These are phyloP conservation scores for Holothuria glaberrima DNA, from an alignment of 35 echinoderm and acorn worm genomes.

Conservation along the genomic window DNA sequence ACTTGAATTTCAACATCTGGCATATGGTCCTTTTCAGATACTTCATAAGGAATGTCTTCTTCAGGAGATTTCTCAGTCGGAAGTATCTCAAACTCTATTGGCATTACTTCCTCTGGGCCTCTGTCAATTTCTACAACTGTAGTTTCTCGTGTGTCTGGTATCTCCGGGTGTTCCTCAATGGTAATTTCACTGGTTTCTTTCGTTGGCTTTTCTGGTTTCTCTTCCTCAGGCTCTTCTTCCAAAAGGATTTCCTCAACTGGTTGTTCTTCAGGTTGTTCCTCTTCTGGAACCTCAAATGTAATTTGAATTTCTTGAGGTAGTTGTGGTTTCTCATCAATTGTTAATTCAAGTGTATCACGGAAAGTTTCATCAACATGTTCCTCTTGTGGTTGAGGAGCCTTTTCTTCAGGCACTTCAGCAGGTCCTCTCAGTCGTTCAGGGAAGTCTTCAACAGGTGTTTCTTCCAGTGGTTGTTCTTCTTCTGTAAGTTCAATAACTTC, in stretches of 20 bases:
- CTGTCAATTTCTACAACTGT: constrained; percentile 27
- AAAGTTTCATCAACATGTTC: neutral
- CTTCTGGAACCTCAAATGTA: constrained; percentile 55
- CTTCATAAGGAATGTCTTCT: constrained; percentile 29
- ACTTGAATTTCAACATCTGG: constrained; percentile 48
- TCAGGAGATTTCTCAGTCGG: constrained; percentile 4
- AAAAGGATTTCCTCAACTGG: constrained; percentile 36
- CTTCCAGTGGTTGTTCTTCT: neutral
- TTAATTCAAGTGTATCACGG: neutral
- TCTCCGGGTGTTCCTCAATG: neutral
- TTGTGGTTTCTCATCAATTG: neutral
- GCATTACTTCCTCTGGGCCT: constrained; percentile 46
- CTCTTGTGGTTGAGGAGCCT: neutral
- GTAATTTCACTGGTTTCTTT: neutral
- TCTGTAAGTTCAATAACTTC: constrained; percentile 12
- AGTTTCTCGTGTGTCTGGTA: constrained; percentile 36
- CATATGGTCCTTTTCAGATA: constrained; percentile 33
- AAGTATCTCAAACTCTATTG: constrained; percentile 3
- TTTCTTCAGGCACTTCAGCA: neutral
- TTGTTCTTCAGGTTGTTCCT: constrained; percentile 10
- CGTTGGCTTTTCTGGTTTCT: neutral
- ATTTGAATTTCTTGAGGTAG: constrained; percentile 31
- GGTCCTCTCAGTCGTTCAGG: constrained; percentile 6
- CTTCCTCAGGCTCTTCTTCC: neutral
- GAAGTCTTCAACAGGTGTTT: constrained; percentile 20